These are phyloP conservation scores for Acanthurus tractus DNA, from an alignment of 2,797 vertebrate species.

Conservation along the genomic window DNA sequence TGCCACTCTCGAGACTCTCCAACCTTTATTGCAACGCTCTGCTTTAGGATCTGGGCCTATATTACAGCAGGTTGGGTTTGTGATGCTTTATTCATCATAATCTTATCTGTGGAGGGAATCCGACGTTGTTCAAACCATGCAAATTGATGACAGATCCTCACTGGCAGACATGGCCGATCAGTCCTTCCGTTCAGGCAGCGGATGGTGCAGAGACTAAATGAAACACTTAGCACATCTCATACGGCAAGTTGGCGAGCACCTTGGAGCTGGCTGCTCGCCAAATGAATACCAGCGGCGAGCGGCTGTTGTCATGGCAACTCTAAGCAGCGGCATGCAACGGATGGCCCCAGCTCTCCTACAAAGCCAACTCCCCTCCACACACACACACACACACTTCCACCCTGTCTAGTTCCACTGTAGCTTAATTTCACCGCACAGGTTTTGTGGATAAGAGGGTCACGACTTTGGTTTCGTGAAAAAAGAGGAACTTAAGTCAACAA, in stretches of 20 bases:
- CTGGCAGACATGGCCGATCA: not conserved
- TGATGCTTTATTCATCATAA: not conserved
- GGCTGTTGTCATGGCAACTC: constrained; percentile 78
- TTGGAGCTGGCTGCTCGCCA: constrained; percentile 68
- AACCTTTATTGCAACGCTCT: not conserved
- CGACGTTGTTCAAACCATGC: not conserved
- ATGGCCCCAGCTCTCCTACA: constrained; percentile 17
- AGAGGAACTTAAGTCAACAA: not conserved
- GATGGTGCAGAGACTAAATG: constrained; percentile 40
- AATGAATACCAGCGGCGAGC: constrained; percentile 42
- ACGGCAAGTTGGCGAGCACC: constrained; percentile 60
- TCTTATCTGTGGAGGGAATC: not conserved
- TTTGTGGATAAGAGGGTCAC: constrained; percentile 43
- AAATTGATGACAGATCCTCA: not conserved
- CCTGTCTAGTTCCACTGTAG: constrained; percentile 18
- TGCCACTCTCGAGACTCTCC: constrained; percentile 11
- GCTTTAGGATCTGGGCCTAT: not conserved
- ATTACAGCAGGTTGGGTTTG: not conserved
- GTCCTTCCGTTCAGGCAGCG: constrained; percentile 11
- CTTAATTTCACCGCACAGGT: constrained; percentile 46
- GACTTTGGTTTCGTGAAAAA: constrained; percentile 26
- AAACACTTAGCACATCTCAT: constrained; percentile 61
- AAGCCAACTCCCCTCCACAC: not conserved
- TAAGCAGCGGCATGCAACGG: constrained; percentile 50
- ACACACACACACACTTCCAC: not conserved